Percentiles rank a stretch among this genome's conserved stretches.
These are phyloP conservation scores for Montifringilla adamsi DNA, from an alignment of 2,113 vertebrate genomes.

Conservation along the genomic window DNA sequence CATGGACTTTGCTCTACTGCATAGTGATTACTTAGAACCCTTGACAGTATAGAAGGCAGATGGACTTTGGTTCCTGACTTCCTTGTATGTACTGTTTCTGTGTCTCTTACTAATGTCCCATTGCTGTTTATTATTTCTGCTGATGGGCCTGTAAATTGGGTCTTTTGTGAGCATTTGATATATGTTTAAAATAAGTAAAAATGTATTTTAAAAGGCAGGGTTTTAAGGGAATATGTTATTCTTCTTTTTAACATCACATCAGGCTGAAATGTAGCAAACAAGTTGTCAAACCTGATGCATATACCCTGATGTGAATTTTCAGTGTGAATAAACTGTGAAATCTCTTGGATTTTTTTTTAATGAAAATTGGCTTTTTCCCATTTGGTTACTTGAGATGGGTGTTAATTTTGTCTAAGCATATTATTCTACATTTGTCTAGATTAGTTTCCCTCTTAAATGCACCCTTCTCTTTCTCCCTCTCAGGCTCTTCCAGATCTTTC, in stretches of 20 bases:
- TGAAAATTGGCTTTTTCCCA: constrained; percentile 56
- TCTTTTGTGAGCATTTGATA: neutral
- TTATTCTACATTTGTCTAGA: constrained; percentile 39
- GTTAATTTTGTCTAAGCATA: constrained; percentile 39
- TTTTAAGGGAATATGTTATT: constrained; percentile 21
- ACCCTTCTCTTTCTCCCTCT: neutral
- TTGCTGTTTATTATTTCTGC: neutral
- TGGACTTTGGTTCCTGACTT: neutral
- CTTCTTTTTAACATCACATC: constrained; percentile 18
- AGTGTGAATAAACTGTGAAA: constrained; percentile 66
- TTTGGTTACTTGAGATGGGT: constrained; percentile 48
- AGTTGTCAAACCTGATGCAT: constrained; percentile 63
- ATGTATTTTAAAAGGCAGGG: neutral
- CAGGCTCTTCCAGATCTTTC: neutral
- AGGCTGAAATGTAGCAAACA: constrained; percentile 54
- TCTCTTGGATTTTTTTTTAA: neutral
- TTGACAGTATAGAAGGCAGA: neutral
- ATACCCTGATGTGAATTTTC: constrained; percentile 35
- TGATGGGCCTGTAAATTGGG: neutral
- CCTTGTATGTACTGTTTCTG: neutral
- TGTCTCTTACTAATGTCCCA: neutral
- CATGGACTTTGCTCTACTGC: neutral
- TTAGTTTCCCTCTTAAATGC: constrained; percentile 11
- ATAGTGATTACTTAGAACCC: neutral
- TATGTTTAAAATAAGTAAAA: neutral